Base-by-base conservation (phyloP, 1,140 invertebrate genomes). In the Diachasmimorpha longicaudata region DNA sequence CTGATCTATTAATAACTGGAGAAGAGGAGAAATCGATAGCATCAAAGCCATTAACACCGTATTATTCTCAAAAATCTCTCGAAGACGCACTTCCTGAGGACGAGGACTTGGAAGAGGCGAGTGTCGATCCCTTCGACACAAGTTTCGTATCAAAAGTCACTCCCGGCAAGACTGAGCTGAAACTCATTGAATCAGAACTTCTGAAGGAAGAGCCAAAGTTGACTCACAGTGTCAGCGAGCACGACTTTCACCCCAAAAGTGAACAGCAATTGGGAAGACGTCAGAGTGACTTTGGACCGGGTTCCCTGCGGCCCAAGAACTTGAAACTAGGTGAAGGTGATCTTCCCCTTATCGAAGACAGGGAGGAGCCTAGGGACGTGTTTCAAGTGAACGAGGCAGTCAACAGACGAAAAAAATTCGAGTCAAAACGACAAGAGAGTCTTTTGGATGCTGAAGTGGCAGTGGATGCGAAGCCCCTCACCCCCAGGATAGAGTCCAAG, bases 91-190 rank as follows among this genome's bases (percentile, higher is more conserved):
- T 87, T 13, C 89, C 91, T 6, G 83, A 90, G 63, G 80, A 81
- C 67, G 88, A 87, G 36, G 58, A 81, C 1, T 80, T 79, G 11
- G 80, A 87, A 16, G 86, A 90, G 42, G 76, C 83, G 14, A 90
- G 91, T 70, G 85, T 91, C 69, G 95, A 96, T 88, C 95, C 95
- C 0, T 96, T 96, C 83, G 95, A 96, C 84, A 96, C 95, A 0
- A 95, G 94, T 2, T 93, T 93, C 80, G 93, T 94, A 13, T 89
- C 89, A 19, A 91, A 92, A 77, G 91, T 93, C 13, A 86, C 91
- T 52, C 94, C 94, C 4, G 92, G 93, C 6, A 93, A 93, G 86
- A 92, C 93, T 0, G 94, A 96, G 84, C 83, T 95, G 31, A 93
- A 94, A 84, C 83, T 95, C 23, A 89, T 95, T 5, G 94, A 94